A percentile compares a stretch with the other conserved stretches of the same genome.
phyloP scores from a whole-genome alignment of 2,888 invertebrate species.

The Machimus atricapillus region DNA sequence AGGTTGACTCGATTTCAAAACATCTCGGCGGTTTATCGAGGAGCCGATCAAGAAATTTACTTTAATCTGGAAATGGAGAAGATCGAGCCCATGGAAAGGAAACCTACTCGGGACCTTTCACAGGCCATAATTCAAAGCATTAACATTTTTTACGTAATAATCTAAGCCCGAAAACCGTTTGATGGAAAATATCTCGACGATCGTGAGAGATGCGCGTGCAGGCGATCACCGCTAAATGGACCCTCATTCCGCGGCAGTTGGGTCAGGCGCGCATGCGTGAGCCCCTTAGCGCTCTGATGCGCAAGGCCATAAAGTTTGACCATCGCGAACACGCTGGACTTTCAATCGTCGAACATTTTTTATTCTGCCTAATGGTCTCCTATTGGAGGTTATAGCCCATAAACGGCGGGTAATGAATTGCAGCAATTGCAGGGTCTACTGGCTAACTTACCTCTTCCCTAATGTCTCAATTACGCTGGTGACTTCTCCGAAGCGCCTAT shows the following conservation, averaged over 20 bases:
- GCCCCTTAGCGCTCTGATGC: not conserved
- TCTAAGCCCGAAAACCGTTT: constrained; percentile 9
- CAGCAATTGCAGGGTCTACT: not conserved
- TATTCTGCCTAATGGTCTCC: not conserved
- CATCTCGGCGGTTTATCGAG: not conserved
- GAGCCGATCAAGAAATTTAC: constrained; percentile 19
- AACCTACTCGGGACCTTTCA: constrained; percentile 27
- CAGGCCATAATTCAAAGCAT: constrained; percentile 32
- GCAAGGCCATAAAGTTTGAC: not conserved
- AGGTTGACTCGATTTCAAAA: constrained; percentile 34
- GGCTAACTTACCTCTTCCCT: not conserved
- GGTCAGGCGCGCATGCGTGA: not conserved
- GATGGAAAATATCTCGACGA: not conserved
- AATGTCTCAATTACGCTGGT: constrained; percentile 9
- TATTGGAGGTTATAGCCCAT: not conserved
- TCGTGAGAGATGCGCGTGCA: constrained; percentile 5
- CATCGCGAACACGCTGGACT: not conserved
- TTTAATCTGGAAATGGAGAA: constrained; percentile 23
- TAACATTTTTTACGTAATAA: constrained; percentile 34
- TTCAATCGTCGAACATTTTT: not conserved
- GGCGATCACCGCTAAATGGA: not conserved
- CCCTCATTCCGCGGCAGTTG: not conserved
- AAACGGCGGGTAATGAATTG: not conserved
- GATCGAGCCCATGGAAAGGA: not conserved
- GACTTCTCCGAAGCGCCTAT: not conserved